Evolutionary conservation across 1,140 invertebrate genomes (phyloP).

Genomic region (Papilio helenus): DNA sequence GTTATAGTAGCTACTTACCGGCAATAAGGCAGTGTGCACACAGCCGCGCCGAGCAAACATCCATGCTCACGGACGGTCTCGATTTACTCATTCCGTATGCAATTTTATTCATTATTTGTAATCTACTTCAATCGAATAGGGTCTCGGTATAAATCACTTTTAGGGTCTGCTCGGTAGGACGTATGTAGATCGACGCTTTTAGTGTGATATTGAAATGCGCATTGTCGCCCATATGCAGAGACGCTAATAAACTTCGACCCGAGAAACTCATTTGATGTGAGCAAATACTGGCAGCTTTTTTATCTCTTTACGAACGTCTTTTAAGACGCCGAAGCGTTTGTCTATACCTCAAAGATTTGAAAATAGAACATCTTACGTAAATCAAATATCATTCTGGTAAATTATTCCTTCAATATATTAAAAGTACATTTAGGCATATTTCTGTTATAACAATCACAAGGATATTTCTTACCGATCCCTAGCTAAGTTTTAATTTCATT

Average conservation of each 20-base stretch:
- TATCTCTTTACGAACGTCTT: slow-evolving; percentile 66
- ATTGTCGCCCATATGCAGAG: slow-evolving; percentile 60
- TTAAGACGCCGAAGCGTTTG: slow-evolving; percentile 64
- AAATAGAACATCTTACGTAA: slow-evolving; percentile 43
- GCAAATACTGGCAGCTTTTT: slow-evolving; percentile 67
- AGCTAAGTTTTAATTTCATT: background rate
- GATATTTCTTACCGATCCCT: background rate
- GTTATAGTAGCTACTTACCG: slow-evolving; percentile 67
- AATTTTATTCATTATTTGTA: slow-evolving; percentile 83
- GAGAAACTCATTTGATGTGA: slow-evolving; percentile 78
- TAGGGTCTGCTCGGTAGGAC: slow-evolving; percentile 72
- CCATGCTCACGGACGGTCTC: slow-evolving; percentile 63
- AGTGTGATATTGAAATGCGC: slow-evolving; percentile 76
- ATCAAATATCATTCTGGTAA: background rate
- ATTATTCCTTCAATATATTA: background rate
- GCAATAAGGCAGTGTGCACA: slow-evolving; percentile 62
- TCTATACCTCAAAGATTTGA: slow-evolving; percentile 52
- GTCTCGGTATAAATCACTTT: slow-evolving; percentile 79
- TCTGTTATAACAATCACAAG: slow-evolving; percentile 19
- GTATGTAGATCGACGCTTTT: slow-evolving; percentile 81
- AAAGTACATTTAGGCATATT: background rate
- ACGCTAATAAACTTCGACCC: slow-evolving; percentile 70
- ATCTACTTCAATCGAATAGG: slow-evolving; percentile 80
- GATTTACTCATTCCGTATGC: slow-evolving; percentile 79
- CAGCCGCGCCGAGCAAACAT: slow-evolving; percentile 67